Evolutionary conservation across 2,113 vertebrate genomes (phyloP), one percentile per base, ranked within the genome.

Genomic region (Etheostoma spectabile): DNA sequence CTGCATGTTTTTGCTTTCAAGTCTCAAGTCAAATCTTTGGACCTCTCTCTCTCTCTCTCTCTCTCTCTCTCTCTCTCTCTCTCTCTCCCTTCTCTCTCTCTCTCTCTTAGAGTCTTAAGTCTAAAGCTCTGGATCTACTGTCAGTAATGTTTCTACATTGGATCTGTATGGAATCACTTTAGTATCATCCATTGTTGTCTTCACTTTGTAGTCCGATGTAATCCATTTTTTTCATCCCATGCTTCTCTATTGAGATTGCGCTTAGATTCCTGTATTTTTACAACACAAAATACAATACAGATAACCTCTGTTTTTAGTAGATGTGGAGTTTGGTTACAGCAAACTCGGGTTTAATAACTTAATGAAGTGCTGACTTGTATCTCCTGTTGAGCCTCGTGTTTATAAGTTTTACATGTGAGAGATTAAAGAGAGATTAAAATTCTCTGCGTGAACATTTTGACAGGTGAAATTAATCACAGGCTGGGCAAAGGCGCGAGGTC

Each of bases 381-480:
- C 70, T 76, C 69, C 65, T 2, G 8, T 79, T 13, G 33, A 76
- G 66, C 53, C 22, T 48, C 16, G 5, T 73, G 83, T 86, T 90
- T 88, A 84, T 74, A 77, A 53, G 27, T 87, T 88, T 71, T 57
- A 88, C 55, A 82, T 80, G 33, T 16, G 35, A 76, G 48, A 78
- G 83, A 88, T 92, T 84, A 85, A 88, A 64, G 45, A 86, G 69
- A 86, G 62, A 72, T 30, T 30, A 82, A 87, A 92, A 90, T 92
- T 90, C 74, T 91, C 79, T 33, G 77, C 74, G 82, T 76, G 84
- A 90, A 78, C 74, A 30, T 79, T 90, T 87, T 92, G 93, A 93
- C 90, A 92, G 91, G 80, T 86, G 78, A 88, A 84, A 94, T 93
- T 87, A 93, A 93, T 93, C 90, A 91, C 30, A 24, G 53, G 77